Evolutionary conservation across 92 coral and sea anemone species (phyloP).

Genomic region (Epizoanthus rinbou): DNA sequence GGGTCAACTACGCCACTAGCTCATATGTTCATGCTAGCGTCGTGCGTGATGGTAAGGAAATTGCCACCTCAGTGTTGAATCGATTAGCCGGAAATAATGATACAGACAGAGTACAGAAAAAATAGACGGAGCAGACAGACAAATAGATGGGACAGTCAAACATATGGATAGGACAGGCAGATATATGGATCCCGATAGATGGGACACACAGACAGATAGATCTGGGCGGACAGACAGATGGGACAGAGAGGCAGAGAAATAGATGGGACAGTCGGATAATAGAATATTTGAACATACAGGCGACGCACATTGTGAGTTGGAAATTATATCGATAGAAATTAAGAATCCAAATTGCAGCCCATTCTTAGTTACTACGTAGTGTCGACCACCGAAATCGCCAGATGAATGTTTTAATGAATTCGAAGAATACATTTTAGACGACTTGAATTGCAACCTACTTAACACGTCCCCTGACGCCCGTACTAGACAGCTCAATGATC

Average conservation of each 20-base stretch:
- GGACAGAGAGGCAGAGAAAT: no score
- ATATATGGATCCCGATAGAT: no score
- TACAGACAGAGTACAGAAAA: no score
- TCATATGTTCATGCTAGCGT: constrained; percentile 16
- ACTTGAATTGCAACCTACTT: constrained; percentile 36
- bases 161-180: no score
- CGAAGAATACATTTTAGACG: constrained; percentile 52
- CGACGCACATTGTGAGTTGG: constrained; percentile 1
- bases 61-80: no score
- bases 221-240: no score
- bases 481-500: constrained; percentile 48
- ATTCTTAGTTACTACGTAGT: constrained; percentile 49
- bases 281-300: no score
- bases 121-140: no score
- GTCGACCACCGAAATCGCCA: constrained; percentile 48
- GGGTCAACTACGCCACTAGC: background rate
- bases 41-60: constrained; percentile 17
- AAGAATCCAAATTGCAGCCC: constrained; percentile 38
- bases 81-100: no score
- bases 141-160: no score
- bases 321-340: constrained; percentile 49
- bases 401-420: constrained; percentile 40
- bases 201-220: no score
- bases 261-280: no score
- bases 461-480: constrained; percentile 42